Base-by-base conservation (phyloP, 2,888 invertebrate genomes). In the Noctua janthe region DNA sequence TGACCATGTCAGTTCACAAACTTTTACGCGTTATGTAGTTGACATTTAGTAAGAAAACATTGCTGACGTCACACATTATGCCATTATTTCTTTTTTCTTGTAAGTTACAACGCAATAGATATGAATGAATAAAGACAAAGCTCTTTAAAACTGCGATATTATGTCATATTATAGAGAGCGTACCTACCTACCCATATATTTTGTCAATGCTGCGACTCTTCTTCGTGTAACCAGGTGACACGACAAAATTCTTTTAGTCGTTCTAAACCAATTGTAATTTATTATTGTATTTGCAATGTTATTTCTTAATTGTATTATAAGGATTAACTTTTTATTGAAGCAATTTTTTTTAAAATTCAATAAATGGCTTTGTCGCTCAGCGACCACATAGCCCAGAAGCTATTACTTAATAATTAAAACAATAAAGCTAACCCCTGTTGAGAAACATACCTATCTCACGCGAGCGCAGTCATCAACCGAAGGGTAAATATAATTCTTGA, bases 401-500 rank as follows among this genome's bases (percentile, higher is more conserved):
- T 49, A 43, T 80, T 81, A 82, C 51, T 47, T 59, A 72, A 69
- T 87, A 84, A 86, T 79, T 66, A 54, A 51, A 66, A 78, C 84
- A 81, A 86, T 87, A 81, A 84, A 81, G 87, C 81, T 86, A 81
- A 82, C 80, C 72, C 70, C 82, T 78, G 66, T 73, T 73, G 29
- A 83, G 80, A 80, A 76, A 72, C 71, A 69, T 92, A 43, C 43
- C 43, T 43, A 91, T 91, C 87, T 84, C 74, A 82, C 73, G 88
- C 86, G 74, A 84, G 85, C 76, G 76, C 90, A 90, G 87, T 91
- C 89, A 90, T 91, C 89, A 90, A 89, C 90, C 85, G 81, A 91
- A 90, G 92, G 87, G 90, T 94, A 94, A 94, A 94, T 94, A 94
- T 94, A 94, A 91, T 91, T 91, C 85, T 91, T 69, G 89, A 85